Conservation (phyloP, 2,888 invertebrate species). For the Muschampia plurimacula region DNA sequence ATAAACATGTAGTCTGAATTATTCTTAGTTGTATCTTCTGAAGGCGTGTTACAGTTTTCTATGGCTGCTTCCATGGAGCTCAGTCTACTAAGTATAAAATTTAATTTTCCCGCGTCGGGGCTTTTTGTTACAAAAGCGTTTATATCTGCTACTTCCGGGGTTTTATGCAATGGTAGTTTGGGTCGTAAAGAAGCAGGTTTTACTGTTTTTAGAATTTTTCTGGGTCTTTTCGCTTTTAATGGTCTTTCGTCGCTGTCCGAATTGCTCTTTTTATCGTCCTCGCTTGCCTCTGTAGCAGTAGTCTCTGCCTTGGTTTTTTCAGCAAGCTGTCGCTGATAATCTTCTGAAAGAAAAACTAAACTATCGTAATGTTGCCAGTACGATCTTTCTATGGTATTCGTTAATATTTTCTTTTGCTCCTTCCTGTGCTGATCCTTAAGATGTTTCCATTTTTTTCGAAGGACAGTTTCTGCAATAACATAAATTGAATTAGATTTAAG, state of each 20-base stretch:
- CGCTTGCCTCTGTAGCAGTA: slow-evolving; percentile 13
- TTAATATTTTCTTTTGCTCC: slow-evolving; percentile 49
- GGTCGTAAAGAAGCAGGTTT: neutral
- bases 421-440: slow-evolving; percentile 54
- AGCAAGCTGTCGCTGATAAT: slow-evolving; percentile 24
- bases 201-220: neutral
- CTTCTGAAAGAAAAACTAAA: slow-evolving; percentile 49
- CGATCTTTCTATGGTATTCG: slow-evolving; percentile 35
- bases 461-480: slow-evolving; percentile 46
- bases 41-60: neutral
- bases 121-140: neutral
- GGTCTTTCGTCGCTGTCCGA: slow-evolving; percentile 40
- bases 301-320: neutral
- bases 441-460: slow-evolving; percentile 55
- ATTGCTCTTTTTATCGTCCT: slow-evolving; percentile 8
- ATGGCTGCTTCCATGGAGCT: slow-evolving; percentile 40
- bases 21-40: slow-evolving; percentile 24
- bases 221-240: slow-evolving; percentile 16
- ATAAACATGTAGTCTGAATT: slow-evolving; percentile 53
- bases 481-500: slow-evolving; percentile 19
- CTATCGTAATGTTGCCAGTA: slow-evolving; percentile 50
- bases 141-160: neutral
- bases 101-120: slow-evolving; percentile 23
- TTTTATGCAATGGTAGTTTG: neutral
- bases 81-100: slow-evolving; percentile 41